A percentile compares a stretch with the other conserved stretches of the same genome.
These are phyloP conservation scores for Carcharodon carcharias DNA, from an alignment of 2,797 vertebrate species.

Conservation along the genomic window DNA sequence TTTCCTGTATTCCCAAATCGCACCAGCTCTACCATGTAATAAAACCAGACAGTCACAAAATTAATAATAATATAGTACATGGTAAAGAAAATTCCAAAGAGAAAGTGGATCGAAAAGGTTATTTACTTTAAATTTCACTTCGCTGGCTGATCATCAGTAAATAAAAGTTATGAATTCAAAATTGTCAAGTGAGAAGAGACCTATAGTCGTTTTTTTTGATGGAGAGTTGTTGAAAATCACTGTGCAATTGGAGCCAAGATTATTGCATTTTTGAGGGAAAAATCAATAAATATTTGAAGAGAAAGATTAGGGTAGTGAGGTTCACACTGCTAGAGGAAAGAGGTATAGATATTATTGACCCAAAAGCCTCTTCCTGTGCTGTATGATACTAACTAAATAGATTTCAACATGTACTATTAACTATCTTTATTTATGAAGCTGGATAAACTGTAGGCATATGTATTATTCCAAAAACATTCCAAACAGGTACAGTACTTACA, in stretches of 20 bases:
- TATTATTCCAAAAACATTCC: neutral
- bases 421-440: neutral
- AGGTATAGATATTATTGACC: neutral
- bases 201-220: neutral
- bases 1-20: neutral
- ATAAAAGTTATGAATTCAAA: neutral
- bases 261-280: neutral
- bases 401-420: neutral
- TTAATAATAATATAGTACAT: neutral
- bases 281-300: neutral
- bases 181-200: neutral
- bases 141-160: neutral
- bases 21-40: neutral
- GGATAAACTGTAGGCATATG: neutral
- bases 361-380: neutral
- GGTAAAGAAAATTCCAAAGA: neutral
- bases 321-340: neutral
- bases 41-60: neutral
- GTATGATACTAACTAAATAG: neutral
- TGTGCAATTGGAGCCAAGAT: neutral
- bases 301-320: neutral
- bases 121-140: neutral
- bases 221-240: neutral
- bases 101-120: neutral
- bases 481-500: slow-evolving; percentile 62